phyloP scores from a whole-genome alignment of 2,888 invertebrate genomes.

The Piscicola geometra region DNA sequence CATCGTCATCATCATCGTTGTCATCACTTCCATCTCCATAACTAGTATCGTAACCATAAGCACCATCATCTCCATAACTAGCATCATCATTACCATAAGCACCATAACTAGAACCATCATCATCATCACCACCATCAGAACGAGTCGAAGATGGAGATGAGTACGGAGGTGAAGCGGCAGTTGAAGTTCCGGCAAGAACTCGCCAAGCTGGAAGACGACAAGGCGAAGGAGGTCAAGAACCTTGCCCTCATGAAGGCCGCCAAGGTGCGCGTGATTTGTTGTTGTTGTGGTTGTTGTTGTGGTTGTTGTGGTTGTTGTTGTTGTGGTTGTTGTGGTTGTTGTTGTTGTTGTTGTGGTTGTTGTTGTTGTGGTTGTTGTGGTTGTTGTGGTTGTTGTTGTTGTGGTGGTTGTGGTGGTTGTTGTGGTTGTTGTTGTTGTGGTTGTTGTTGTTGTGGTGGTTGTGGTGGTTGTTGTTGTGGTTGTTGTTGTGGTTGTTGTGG shows the following conservation, averaged over 20 bases:
- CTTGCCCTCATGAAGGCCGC: slow-evolving; percentile 88
- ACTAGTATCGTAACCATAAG: neutral
- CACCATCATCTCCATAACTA: neutral
- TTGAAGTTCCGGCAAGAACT: slow-evolving; percentile 93
- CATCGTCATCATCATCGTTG: no score
- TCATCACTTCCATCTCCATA: no score
- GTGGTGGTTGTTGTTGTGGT: no score
- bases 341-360: neutral
- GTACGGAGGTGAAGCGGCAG: slow-evolving; percentile 85
- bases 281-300: neutral
- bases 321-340: no score
- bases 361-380: neutral
- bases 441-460: no score
- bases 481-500: neutral
- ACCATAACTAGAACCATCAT: neutral
- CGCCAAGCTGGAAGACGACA: slow-evolving; percentile 84
- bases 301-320: neutral
- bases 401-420: slow-evolving; percentile 1
- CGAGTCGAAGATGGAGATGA: slow-evolving; percentile 80
- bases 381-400: slow-evolving; percentile 1
- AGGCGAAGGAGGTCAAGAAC: slow-evolving; percentile 89
- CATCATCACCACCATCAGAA: slow-evolving; percentile 58
- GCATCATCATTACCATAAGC: no score
- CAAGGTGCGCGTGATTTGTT: slow-evolving; percentile 61
- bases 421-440: no score